Evolutionary conservation across 2,113 vertebrate species (phyloP), one percentile per base, ranked within the genome.

Genomic region (Oryzias javanicus): DNA sequence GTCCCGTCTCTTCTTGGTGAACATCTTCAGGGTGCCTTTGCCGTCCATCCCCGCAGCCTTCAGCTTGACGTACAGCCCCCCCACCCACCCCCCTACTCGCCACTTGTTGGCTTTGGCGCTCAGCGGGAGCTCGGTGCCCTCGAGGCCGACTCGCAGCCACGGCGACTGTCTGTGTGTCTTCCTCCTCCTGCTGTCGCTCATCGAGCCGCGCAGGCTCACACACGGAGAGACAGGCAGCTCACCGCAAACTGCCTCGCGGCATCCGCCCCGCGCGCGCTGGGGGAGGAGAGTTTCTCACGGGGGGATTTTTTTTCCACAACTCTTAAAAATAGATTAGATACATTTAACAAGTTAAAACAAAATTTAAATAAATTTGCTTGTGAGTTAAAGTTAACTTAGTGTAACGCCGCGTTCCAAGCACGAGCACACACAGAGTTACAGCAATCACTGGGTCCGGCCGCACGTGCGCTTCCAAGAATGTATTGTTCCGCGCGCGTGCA

Each of bases 1-100:
- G 72, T 98, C 96, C 14, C 94, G 89, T 52, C 95, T 98, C 86
- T 96, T 98, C 81, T 94, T 90, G 57, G 92, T 92, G 91, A 98
- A 98, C 95, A 98, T 96, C 80, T 90, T 89, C 56, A 90, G 74
- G 2, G 82, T 87, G 17, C 74, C 75, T 62, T 88, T 88, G 1
- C 84, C 81, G 81, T 89, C 88, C 83, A 84, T 89, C 17, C 76
- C 49, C 77, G 59, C 80, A 44, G 78, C 68, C 76, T 74, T 72
- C 10, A 89, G 57, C 58, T 83, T 84, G 0, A 67, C 79, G 69
- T 17, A 74, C 51, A 90, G 25, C 7, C 75, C 86, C 79, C 84
- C 88, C 79, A 49, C 86, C 89, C 88, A 60, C 80, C 90, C 88
- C 76, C 82, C 82, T 14, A 83, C 58, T 76, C 87, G 72, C 88